These are phyloP conservation scores for Chaetura pelagica DNA, from an alignment of 2,113 vertebrate genomes.

Conservation along the genomic window DNA sequence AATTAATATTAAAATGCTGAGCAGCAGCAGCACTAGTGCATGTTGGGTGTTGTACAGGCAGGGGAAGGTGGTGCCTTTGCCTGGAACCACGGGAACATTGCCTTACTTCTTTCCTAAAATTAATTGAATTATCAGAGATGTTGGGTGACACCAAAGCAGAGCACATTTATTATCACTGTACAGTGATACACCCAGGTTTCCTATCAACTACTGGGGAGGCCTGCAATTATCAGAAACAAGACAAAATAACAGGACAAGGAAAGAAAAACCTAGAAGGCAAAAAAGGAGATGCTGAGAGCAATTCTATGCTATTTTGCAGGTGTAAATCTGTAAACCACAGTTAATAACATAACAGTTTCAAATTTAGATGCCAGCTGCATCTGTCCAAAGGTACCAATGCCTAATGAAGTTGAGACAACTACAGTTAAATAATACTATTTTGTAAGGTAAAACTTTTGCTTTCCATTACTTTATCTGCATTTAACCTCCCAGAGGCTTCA, in stretches of 20 bases:
- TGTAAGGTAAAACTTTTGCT: constrained; percentile 62
- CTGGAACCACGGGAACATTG: neutral
- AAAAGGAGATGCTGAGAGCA: neutral
- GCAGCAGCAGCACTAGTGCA: neutral
- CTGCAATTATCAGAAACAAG: neutral
- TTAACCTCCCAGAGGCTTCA: constrained; percentile 63
- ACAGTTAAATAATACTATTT: neutral
- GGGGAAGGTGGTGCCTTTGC: neutral
- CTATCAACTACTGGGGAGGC: neutral
- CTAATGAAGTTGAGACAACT: neutral
- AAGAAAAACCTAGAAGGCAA: neutral
- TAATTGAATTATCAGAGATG: neutral
- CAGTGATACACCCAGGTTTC: neutral
- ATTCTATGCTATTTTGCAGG: neutral
- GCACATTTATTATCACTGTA: accelerated
- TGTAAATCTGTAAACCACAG: neutral
- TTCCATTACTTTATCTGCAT: constrained; percentile 66
- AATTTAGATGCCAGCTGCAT: neutral
- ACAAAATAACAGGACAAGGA: neutral
- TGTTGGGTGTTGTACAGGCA: neutral
- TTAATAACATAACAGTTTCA: neutral
- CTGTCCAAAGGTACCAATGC: neutral
- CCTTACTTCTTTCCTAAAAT: neutral
- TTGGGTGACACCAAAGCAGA: neutral
- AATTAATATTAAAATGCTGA: neutral